Conservation (phyloP, 2,797 vertebrate genomes). For the Clarias pachynema region DNA sequence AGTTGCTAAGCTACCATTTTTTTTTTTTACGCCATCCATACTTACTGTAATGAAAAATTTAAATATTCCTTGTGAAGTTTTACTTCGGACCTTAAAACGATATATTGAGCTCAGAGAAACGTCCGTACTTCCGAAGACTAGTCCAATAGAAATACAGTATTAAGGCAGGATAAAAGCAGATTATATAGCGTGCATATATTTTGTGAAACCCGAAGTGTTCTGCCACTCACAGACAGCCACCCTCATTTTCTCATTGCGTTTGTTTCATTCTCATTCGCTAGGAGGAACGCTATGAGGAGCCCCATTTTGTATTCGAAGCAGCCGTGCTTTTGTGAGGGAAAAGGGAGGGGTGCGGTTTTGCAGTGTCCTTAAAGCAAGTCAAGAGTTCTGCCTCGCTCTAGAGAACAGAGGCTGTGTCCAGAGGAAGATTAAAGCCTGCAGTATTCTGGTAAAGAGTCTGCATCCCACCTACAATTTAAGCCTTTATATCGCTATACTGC, state of each 20-base stretch:
- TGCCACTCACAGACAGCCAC: neutral
- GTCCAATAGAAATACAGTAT: constrained; percentile 33
- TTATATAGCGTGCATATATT: constrained; percentile 1
- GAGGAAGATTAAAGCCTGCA: constrained; percentile 40
- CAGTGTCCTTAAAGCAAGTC: constrained; percentile 30
- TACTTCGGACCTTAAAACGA: constrained; percentile 63
- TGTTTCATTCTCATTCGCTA: constrained; percentile 15
- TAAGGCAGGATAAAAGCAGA: neutral
- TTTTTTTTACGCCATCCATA: constrained; percentile 70
- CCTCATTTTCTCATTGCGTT: constrained; percentile 1
- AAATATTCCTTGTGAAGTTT: constrained; percentile 66
- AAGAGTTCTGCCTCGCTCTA: constrained; percentile 23
- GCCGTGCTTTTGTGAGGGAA: neutral
- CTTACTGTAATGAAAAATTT: constrained; percentile 77
- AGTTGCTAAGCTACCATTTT: constrained; percentile 80
- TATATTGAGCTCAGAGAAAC: constrained; percentile 58
- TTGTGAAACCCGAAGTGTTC: constrained; percentile 17
- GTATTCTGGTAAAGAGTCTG: constrained; percentile 18
- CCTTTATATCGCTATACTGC: neutral
- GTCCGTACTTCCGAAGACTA: constrained; percentile 30
- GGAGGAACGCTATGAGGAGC: neutral
- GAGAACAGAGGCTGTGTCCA: constrained; percentile 32
- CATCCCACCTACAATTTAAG: constrained; percentile 11
- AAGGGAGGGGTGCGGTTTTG: constrained; percentile 29
- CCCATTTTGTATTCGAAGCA: constrained; percentile 26